These are phyloP conservation scores for Nyctereutes procyonoides DNA, from an alignment of 2,113 vertebrate species.

Conservation along the genomic window DNA sequence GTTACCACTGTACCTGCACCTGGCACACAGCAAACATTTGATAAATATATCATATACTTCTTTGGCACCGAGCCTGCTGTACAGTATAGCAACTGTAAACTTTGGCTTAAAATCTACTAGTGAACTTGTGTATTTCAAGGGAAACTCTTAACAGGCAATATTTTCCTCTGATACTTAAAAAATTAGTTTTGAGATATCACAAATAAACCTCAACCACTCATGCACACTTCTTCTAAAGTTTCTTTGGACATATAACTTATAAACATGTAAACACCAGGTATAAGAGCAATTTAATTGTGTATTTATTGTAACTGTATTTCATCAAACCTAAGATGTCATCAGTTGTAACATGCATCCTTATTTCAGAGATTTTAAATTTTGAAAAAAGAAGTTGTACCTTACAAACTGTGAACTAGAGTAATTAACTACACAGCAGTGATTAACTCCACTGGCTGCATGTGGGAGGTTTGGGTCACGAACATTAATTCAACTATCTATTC, in stretches of 20 bases:
- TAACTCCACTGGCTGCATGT: not conserved
- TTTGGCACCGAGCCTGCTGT: not conserved
- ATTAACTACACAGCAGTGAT: not conserved
- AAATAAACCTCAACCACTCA: conserved; percentile 17
- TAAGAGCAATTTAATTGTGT: not conserved
- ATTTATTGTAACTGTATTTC: conserved; percentile 1
- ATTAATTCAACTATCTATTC: not conserved
- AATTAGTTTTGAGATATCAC: not conserved
- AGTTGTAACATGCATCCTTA: not conserved
- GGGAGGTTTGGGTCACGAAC: not conserved
- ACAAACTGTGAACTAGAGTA: not conserved
- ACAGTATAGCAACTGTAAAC: not conserved
- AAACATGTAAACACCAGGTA: not conserved
- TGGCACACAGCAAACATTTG: not conserved
- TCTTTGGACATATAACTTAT: not conserved
- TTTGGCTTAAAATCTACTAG: conserved; percentile 36
- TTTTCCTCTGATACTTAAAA: conserved; percentile 31
- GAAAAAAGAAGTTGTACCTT: not conserved
- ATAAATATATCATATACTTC: not conserved
- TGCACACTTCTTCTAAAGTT: not conserved
- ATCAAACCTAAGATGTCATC: not conserved
- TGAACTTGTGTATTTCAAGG: conserved; percentile 26
- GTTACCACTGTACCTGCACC: not conserved
- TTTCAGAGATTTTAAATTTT: conserved; percentile 43
- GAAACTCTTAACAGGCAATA: not conserved